Base-by-base conservation (phyloP, 1,140 invertebrate genomes). In the Tachypleus tridentatus region DNA sequence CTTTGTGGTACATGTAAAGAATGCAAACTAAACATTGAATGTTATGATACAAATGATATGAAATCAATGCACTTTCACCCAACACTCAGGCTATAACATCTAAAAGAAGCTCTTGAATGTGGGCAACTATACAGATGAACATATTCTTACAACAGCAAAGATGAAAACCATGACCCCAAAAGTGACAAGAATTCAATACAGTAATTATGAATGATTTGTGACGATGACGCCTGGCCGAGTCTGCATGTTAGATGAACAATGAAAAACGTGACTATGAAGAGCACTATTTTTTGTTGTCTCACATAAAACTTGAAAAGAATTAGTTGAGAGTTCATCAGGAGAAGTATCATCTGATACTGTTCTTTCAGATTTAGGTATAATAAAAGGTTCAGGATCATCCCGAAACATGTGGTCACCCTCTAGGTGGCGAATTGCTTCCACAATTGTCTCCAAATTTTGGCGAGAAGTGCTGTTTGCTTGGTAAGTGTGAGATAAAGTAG, bases 371-470 rank as follows among this genome's bases (percentile, higher is more conserved):
- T 11, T 57, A 48, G 61, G 5, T 4, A 52, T 6, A 9, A 50
- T 6, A 49, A 3, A 5, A 60, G 58, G 9, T 49, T 47, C 11
- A 11, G 65, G 60, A 51, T 70, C 71, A 64, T 70, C 72, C 48
- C 67, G 65, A 75, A 93, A 92, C 71, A 93, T 77, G 75, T 93
- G 88, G 75, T 95, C 91, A 5, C 95, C 94, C 76, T 98, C 95
- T 64, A 98, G 79, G 73, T 95, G 94, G 52, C 93, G 84, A 70
- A 98, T 98, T 56, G 95, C 95, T 75, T 98, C 94, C 5, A 97
- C 93, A 67, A 98, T 97, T 3, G 94, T 97, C 76, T 97, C 93
- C 65, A 98, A 79, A 76, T 97, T 97, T 73, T 95, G 89, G 56
- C 91, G 84, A 60, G 91, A 92, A 51, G 88, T 89, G 71, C 85